Conservation (phyloP, 2,888 invertebrate species). For the Ectobius pallidus region DNA sequence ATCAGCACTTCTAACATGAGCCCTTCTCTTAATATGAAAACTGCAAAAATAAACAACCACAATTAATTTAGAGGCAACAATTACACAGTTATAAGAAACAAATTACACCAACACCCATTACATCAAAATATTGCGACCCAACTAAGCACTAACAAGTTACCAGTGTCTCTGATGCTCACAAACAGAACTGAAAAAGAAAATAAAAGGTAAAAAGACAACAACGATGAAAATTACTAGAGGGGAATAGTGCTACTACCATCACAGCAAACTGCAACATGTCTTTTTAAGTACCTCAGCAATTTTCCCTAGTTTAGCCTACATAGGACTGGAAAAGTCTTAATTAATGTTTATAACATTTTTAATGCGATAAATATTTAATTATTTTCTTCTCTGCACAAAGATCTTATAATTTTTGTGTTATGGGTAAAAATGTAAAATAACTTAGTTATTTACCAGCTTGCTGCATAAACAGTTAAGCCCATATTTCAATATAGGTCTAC, state of each 20-base stretch:
- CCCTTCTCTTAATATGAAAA: conserved; percentile 25
- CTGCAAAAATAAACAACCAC: conserved; percentile 24
- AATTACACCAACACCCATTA: conserved; percentile 31
- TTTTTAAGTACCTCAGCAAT: too few relatives aligned
- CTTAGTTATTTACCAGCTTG: too few relatives aligned
- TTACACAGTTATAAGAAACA: conserved; percentile 26
- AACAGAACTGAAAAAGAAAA: neutral
- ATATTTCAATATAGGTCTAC: too few relatives aligned
- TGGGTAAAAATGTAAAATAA: too few relatives aligned
- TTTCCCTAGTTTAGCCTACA: too few relatives aligned
- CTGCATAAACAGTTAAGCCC: too few relatives aligned
- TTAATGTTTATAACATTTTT: too few relatives aligned
- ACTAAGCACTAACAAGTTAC: conserved; percentile 26
- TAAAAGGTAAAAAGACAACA: neutral
- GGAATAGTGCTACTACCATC: neutral
- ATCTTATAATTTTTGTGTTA: too few relatives aligned
- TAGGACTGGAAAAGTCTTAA: too few relatives aligned
- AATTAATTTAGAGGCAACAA: conserved; percentile 30
- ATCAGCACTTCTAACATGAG: conserved; percentile 37
- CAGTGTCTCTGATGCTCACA: conserved; percentile 14
- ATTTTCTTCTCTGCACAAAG: too few relatives aligned
- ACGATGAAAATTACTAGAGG: neutral
- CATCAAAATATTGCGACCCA: conserved; percentile 11
- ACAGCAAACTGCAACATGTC: neutral
- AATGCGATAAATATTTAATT: too few relatives aligned